Evolutionary conservation across 1,140 invertebrate species (phyloP).

Genomic region (Aphaenogaster ashmeadi): DNA sequence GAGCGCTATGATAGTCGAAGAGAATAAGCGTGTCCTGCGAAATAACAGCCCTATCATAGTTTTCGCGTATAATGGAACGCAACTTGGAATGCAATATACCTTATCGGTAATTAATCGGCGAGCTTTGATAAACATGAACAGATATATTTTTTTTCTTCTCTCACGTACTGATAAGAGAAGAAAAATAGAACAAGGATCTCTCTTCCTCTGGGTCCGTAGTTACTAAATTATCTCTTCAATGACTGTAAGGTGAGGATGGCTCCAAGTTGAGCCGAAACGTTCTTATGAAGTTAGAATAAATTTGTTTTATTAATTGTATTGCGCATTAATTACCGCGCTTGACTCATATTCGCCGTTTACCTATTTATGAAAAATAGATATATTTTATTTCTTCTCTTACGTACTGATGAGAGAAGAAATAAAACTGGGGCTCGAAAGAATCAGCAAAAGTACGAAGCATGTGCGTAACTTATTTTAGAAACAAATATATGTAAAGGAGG

Average conservation of each 20-base stretch:
- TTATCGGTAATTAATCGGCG: not conserved
- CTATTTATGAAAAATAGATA: not conserved
- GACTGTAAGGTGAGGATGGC: too few species aligned
- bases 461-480: not conserved
- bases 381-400: not conserved
- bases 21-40: constrained; percentile 90
- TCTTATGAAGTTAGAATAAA: too few species aligned
- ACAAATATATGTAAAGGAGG: not conserved
- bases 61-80: not conserved
- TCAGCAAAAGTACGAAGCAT: not conserved
- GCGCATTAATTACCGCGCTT: too few species aligned
- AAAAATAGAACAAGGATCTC: too few species aligned
- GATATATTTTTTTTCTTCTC: not conserved
- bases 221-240: too few species aligned
- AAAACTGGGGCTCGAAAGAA: too few species aligned
- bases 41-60: constrained; percentile 23
- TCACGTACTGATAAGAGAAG: not conserved
- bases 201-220: too few species aligned
- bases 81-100: not conserved
- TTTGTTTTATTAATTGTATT: too few species aligned
- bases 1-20: constrained; percentile 90
- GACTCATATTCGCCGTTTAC: too few species aligned
- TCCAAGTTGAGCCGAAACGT: too few species aligned
- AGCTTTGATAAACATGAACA: not conserved
- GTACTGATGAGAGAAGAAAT: not conserved